A percentile compares a stretch with the other conserved stretches of the same genome.
Evolutionary conservation across 2,888 invertebrate species (phyloP).

Genomic region (Pharmacophagus antenor): DNA sequence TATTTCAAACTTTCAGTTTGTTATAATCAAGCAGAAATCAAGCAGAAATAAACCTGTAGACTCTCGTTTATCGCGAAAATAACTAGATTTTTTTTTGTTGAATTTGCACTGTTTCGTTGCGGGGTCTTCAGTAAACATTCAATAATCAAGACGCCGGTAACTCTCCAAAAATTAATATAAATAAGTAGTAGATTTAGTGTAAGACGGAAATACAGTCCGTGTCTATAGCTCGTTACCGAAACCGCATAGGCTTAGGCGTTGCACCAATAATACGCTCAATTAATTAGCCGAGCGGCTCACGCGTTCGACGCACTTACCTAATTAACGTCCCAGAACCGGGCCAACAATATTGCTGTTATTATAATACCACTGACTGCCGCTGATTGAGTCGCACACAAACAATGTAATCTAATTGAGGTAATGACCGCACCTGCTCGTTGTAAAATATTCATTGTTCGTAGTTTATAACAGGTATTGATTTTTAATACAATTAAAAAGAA

Average conservation of each 20-base stretch:
- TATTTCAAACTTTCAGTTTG: too few relatives aligned
- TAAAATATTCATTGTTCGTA: slow-evolving; percentile 25
- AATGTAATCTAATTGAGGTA: slow-evolving; percentile 43
- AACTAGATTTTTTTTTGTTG: too few relatives aligned
- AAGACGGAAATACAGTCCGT: neutral
- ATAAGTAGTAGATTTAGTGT: neutral
- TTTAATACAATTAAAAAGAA: slow-evolving; percentile 7
- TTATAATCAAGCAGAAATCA: too few relatives aligned
- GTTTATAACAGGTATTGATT: slow-evolving; percentile 14
- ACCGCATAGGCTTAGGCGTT: slow-evolving; percentile 58
- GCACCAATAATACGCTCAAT: slow-evolving; percentile 72
- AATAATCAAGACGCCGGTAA: too few relatives aligned
- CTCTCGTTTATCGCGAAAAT: too few relatives aligned
- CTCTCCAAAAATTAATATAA: too few relatives aligned
- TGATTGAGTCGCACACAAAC: slow-evolving; percentile 59
- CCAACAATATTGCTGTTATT: slow-evolving; percentile 59
- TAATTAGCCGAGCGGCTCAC: slow-evolving; percentile 66
- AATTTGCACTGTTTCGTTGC: too few relatives aligned
- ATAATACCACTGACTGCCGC: slow-evolving; percentile 53
- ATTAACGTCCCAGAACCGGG: slow-evolving; percentile 66
- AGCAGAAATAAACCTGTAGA: too few relatives aligned
- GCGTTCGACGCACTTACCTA: slow-evolving; percentile 70
- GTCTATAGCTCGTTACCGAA: slow-evolving; percentile 34
- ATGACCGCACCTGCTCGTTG: slow-evolving; percentile 25
- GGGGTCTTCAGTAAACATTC: too few relatives aligned